Conservation (phyloP, 2,888 invertebrate species). For the Protula sp. region DNA sequence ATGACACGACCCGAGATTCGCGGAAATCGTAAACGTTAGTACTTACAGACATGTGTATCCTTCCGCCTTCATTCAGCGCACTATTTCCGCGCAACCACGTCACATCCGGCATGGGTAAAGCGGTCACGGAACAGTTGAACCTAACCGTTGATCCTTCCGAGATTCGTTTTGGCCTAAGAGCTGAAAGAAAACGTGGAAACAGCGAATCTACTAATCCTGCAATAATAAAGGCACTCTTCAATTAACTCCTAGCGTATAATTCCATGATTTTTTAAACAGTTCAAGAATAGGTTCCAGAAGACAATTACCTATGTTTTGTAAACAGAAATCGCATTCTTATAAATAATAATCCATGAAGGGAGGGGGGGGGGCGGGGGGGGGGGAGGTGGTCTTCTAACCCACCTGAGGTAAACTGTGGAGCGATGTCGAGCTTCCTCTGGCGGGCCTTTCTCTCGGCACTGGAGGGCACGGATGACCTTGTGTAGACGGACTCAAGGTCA, state of each 20-base stretch:
- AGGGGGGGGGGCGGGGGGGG: no score
- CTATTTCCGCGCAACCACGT: slow-evolving; percentile 19
- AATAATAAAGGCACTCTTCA: no score
- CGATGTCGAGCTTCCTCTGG: slow-evolving; percentile 8
- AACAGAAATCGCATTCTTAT: no score
- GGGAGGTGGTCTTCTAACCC: no score
- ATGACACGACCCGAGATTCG: no score
- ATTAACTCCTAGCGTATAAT: no score
- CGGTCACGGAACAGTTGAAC: slow-evolving; percentile 24
- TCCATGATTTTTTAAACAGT: no score
- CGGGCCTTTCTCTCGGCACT: neutral
- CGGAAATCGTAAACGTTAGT: no score
- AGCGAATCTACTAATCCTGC: no score
- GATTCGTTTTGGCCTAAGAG: slow-evolving; percentile 19
- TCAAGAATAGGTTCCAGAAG: no score
- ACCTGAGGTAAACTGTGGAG: slow-evolving; percentile 23
- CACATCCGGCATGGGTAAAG: slow-evolving; percentile 21
- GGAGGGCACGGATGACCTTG: slow-evolving; percentile 6
- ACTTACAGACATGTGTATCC: slow-evolving; percentile 18
- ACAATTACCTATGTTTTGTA: no score
- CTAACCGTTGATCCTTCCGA: slow-evolving; percentile 15
- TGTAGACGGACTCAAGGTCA: slow-evolving; percentile 17
- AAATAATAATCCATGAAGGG: no score
- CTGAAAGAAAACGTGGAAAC: slow-evolving; percentile 22
- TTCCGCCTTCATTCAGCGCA: slow-evolving; percentile 6